Evolutionary conservation across 2,888 invertebrate genomes (phyloP).

Genomic region (Luperina nickerlii): DNA sequence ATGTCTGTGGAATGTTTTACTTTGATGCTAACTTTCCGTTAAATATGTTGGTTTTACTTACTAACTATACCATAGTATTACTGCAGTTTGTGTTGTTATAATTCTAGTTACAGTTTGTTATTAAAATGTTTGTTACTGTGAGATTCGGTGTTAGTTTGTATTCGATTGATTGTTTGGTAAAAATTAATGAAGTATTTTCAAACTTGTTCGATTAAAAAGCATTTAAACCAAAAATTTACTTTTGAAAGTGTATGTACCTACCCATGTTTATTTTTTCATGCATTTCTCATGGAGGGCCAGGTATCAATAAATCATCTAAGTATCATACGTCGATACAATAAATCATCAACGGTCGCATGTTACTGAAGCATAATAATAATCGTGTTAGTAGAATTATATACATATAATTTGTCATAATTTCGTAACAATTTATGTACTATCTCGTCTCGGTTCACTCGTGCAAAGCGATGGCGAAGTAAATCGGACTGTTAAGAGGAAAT

Average conservation of each 20-base stretch:
- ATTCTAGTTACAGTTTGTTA: neutral
- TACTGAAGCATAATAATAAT: too few species aligned
- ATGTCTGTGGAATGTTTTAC: slow-evolving; percentile 24
- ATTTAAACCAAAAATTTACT: neutral
- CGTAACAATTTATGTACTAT: too few species aligned
- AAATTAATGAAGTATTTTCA: neutral
- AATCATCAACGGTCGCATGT: too few species aligned
- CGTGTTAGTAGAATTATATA: too few species aligned
- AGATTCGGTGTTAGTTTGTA: neutral
- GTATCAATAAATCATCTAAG: too few species aligned
- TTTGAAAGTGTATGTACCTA: neutral
- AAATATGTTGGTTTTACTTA: slow-evolving; percentile 1
- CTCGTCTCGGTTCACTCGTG: too few species aligned
- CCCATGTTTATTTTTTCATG: too few species aligned
- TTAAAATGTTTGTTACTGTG: neutral
- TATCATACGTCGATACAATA: too few species aligned
- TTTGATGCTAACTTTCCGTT: slow-evolving; percentile 18
- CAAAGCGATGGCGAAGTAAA: too few species aligned
- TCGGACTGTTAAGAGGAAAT: too few species aligned
- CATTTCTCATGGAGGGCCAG: too few species aligned
- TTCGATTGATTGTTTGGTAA: neutral
- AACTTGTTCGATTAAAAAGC: neutral
- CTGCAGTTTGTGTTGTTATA: slow-evolving; percentile 15
- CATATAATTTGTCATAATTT: too few species aligned
- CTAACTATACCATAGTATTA: slow-evolving; percentile 7